A percentile compares a stretch with the other conserved stretches of the same genome.
Conservation (phyloP, 1,140 invertebrate species). For the Lithobius niger region DNA sequence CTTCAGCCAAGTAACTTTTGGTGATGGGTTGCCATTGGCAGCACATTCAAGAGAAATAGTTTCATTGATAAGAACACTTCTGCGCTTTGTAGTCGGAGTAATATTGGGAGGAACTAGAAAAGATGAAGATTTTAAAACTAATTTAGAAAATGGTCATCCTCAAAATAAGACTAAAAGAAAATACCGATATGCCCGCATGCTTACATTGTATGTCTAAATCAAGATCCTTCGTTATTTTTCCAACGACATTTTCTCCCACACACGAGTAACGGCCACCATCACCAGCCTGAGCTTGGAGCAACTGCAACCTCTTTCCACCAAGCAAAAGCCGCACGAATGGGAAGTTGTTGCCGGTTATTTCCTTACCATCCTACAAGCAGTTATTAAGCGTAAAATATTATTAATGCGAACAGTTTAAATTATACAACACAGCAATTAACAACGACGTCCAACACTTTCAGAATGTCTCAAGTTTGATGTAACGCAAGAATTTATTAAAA, state of each 20-base stretch:
- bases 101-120: constrained; percentile 14
- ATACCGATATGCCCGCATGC: too few species aligned
- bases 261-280: constrained; percentile 32
- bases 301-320: constrained; percentile 15
- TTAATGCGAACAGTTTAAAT: too few species aligned
- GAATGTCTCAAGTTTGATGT: too few species aligned
- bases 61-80: constrained; percentile 5
- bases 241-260: constrained; percentile 29
- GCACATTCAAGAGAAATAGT: constrained; percentile 26
- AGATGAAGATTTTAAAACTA: neutral
- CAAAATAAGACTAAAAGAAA: neutral
- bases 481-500: too few species aligned
- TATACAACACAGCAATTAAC: too few species aligned
- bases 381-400: too few species aligned
- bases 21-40: constrained; percentile 29
- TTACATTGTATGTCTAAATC: constrained; percentile 10
- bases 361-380: neutral
- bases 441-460: too few species aligned
- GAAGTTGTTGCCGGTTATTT: neutral
- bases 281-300: constrained; percentile 18
- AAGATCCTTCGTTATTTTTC: constrained; percentile 14
- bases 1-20: constrained; percentile 33
- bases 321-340: neutral
- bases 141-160: constrained; percentile 1
- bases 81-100: neutral